Conservation (phyloP, 2,113 vertebrate species). For the Columbina picui region DNA sequence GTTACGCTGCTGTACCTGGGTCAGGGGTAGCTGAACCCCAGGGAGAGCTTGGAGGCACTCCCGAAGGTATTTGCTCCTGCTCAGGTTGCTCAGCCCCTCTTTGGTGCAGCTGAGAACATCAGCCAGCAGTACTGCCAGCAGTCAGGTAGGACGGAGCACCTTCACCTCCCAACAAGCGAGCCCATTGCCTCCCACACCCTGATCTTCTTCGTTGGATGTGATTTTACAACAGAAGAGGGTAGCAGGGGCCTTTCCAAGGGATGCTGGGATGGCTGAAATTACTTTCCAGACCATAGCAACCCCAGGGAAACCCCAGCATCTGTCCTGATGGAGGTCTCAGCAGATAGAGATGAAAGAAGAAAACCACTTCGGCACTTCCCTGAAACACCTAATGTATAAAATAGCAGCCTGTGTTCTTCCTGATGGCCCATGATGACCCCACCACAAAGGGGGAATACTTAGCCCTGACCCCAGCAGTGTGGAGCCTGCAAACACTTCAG, state of each 20-base stretch:
- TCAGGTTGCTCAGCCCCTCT: not conserved
- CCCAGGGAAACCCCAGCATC: not conserved
- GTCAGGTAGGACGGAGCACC: accelerated
- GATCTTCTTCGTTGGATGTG: not conserved
- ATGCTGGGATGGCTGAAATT: not conserved
- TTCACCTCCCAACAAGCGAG: not conserved
- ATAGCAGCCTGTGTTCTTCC: not conserved
- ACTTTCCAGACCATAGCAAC: not conserved
- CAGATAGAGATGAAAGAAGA: not conserved
- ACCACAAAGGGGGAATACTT: not conserved
- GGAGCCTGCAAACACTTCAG: not conserved
- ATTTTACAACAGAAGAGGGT: not conserved
- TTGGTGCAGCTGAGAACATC: not conserved
- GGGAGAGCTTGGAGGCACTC: not conserved
- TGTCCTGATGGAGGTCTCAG: not conserved
- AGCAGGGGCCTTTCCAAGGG: not conserved
- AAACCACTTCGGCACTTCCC: not conserved
- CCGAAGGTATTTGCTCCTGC: not conserved
- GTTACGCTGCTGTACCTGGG: not conserved
- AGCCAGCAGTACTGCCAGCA: not conserved
- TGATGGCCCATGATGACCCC: not conserved
- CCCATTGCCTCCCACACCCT: not conserved
- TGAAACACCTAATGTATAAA: not conserved
- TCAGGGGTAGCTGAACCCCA: not conserved
- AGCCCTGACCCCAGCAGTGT: not conserved